phyloP scores from a whole-genome alignment of 2,797 vertebrate genomes.

The Propithecus deckenii region DNA sequence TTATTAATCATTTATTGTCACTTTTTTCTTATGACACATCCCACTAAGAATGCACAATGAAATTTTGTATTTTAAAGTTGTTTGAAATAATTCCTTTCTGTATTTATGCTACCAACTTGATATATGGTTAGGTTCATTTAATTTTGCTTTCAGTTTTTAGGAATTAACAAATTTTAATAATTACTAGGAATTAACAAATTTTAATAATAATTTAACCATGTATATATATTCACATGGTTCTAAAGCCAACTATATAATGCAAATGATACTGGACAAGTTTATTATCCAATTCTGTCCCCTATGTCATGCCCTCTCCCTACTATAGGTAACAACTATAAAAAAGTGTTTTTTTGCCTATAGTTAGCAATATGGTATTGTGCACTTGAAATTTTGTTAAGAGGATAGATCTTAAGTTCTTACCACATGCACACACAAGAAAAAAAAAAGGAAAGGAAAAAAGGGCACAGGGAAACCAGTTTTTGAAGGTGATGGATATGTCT shows the following conservation, averaged over 20 bases:
- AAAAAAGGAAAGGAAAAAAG: background rate
- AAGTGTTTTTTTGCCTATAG: background rate
- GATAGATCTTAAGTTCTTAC: background rate
- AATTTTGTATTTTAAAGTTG: background rate
- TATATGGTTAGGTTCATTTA: background rate
- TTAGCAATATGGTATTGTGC: background rate
- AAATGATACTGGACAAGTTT: background rate
- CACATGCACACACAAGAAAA: background rate
- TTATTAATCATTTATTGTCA: background rate
- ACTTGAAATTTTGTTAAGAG: background rate
- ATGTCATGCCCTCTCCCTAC: background rate
- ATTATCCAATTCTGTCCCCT: background rate
- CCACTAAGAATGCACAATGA: background rate
- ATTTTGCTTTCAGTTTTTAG: constrained; percentile 31
- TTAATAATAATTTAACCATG: background rate
- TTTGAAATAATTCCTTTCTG: constrained; percentile 12
- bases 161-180: background rate
- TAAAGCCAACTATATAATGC: background rate
- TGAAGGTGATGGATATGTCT: background rate
- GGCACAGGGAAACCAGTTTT: background rate
- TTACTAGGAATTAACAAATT: constrained; percentile 18
- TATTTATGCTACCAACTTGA: background rate
- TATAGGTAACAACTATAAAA: background rate
- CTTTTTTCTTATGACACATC: background rate
- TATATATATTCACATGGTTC: background rate